A percentile compares a stretch with the other conserved stretches of the same genome.
phyloP scores from a whole-genome alignment of 2,113 vertebrate genomes.

The Oreocharis arfaki region DNA sequence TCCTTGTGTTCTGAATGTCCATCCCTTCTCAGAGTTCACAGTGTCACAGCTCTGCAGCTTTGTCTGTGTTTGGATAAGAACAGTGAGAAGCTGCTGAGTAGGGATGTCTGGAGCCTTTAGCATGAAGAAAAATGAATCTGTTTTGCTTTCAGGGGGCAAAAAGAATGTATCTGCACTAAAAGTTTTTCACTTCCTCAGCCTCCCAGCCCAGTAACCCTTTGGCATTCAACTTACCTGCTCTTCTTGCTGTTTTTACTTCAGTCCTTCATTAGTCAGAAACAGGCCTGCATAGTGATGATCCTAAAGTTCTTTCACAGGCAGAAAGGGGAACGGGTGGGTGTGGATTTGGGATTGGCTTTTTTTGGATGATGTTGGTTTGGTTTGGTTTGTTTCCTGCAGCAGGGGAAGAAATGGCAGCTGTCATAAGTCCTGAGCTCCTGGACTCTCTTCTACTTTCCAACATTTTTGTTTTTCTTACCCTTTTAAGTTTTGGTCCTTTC shows the following conservation, averaged over 20 bases:
- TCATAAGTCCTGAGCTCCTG: not conserved
- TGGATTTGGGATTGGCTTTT: not conserved
- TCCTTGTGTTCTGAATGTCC: not conserved
- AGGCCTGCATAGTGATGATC: not conserved
- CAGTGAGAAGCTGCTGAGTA: not conserved
- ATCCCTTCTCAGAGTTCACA: not conserved
- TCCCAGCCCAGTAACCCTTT: not conserved
- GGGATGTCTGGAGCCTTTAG: not conserved
- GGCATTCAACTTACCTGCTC: not conserved
- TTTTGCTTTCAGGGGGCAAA: not conserved
- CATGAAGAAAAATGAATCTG: not conserved
- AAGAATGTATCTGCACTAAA: not conserved
- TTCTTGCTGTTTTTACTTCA: not conserved
- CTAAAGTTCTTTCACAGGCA: not conserved
- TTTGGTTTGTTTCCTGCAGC: not conserved
- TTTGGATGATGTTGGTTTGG: not conserved
- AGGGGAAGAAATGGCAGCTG: not conserved
- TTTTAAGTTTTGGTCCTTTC: not conserved
- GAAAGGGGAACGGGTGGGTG: fast-evolving
- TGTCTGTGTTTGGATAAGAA: conserved; percentile 1
- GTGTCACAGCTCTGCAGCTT: not conserved
- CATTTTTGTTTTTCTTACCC: not conserved
- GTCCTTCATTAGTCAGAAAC: not conserved
- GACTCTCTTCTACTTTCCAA: not conserved
- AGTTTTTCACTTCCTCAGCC: not conserved